Conservation (phyloP, 2,113 vertebrate genomes). For the Scytalopus superciliaris region DNA sequence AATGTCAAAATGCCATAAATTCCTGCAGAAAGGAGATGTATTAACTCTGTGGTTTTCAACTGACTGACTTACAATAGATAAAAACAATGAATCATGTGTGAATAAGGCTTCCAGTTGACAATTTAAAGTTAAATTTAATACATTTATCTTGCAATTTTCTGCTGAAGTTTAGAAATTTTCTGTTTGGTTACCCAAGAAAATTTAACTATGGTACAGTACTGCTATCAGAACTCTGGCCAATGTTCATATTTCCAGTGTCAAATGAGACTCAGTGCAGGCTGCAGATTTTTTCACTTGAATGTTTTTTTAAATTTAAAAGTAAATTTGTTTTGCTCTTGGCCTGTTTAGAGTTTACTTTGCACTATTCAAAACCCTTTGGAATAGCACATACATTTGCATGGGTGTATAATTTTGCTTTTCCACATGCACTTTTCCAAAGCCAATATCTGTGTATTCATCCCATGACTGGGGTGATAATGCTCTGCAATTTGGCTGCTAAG, state of each 20-base stretch:
- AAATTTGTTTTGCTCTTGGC: neutral
- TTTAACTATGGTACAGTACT: neutral
- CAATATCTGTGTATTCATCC: neutral
- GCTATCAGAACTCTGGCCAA: neutral
- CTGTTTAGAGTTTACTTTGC: neutral
- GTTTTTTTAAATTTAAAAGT: neutral
- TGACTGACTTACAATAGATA: neutral
- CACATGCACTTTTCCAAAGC: accelerated
- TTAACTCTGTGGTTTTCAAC: neutral
- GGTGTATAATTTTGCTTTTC: neutral
- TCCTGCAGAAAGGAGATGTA: neutral
- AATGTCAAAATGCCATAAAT: neutral
- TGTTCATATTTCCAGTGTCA: neutral
- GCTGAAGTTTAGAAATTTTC: neutral
- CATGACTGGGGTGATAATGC: neutral
- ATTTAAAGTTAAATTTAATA: neutral
- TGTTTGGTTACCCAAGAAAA: neutral
- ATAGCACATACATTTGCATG: neutral
- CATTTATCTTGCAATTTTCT: neutral
- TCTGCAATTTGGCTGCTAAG: neutral
- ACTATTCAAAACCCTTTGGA: neutral
- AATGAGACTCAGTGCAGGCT: neutral
- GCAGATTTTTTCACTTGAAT: neutral
- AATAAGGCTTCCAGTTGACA: neutral
- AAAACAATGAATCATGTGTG: neutral